A percentile compares a stretch with the other conserved stretches of the same genome.
Evolutionary conservation across 2,888 invertebrate genomes (phyloP).

Genomic region (Brachyopa scutellaris): DNA sequence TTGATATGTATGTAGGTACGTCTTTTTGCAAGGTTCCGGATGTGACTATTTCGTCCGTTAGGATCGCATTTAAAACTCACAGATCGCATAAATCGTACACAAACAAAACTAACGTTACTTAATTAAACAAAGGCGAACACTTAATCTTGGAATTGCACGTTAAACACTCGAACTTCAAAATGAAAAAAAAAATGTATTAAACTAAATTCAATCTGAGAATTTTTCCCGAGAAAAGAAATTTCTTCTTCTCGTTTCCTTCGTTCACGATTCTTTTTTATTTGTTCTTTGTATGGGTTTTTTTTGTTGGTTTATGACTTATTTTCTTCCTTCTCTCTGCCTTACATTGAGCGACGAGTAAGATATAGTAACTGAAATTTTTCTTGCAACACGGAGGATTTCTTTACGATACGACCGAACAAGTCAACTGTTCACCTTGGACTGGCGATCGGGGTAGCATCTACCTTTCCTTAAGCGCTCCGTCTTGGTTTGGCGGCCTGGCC

Average conservation of each 20-base stretch:
- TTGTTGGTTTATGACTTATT: constrained; percentile 52
- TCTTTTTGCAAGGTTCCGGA: constrained; percentile 38
- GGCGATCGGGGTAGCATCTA: constrained; percentile 78
- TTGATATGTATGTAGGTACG: constrained; percentile 31
- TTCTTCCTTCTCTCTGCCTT: constrained; percentile 47
- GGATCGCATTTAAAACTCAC: constrained; percentile 32
- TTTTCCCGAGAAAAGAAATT: constrained; percentile 69
- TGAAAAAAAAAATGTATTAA: constrained; percentile 23
- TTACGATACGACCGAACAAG: constrained; percentile 78
- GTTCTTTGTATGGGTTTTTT: constrained; percentile 51
- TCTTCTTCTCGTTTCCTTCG: constrained; percentile 60
- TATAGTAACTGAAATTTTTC: constrained; percentile 45
- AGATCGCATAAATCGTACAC: constrained; percentile 8
- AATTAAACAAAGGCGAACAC: constrained; percentile 1
- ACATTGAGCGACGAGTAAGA: constrained; percentile 47
- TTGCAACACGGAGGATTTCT: constrained; percentile 49
- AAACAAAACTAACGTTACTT: background rate
- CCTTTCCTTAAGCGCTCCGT: constrained; percentile 80
- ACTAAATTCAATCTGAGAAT: constrained; percentile 52
- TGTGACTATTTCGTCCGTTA: constrained; percentile 44
- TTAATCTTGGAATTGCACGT: constrained; percentile 2
- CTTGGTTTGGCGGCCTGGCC: constrained; percentile 31
- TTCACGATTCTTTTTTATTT: constrained; percentile 59
- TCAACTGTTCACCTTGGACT: constrained; percentile 81
- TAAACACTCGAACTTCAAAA: constrained; percentile 47